phyloP scores from a whole-genome alignment of 2,888 invertebrate genomes.

The Cremastinae sp. region DNA sequence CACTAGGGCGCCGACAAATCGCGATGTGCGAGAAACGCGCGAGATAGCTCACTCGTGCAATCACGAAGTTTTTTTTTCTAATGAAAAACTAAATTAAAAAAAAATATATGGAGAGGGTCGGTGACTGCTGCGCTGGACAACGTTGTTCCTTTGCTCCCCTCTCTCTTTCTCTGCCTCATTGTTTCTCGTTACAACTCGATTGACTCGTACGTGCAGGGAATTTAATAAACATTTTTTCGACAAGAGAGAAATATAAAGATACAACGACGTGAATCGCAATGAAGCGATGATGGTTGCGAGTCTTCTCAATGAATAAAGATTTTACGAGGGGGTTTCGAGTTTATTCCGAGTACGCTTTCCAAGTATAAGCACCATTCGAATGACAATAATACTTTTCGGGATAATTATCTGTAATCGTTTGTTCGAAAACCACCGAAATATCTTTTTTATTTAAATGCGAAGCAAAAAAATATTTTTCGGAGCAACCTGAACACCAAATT shows the following conservation, averaged over 20 bases:
- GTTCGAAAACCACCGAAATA: not conserved
- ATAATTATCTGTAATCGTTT: not conserved
- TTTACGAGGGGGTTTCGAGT: conserved; percentile 4
- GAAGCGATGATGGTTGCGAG: conserved; percentile 44
- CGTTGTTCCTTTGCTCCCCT: conserved; percentile 11
- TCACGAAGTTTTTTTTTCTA: not conserved
- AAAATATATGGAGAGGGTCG: conserved; percentile 26
- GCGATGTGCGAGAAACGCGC: not conserved
- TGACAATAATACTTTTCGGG: not conserved
- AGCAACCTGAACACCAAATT: conserved; percentile 77
- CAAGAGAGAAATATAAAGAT: conserved; percentile 34
- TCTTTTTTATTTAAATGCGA: not conserved
- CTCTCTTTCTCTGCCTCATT: conserved; percentile 14
- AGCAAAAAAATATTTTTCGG: conserved; percentile 37
- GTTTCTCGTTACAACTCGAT: conserved; percentile 43
- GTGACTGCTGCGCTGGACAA: conserved; percentile 18
- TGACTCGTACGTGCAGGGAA: conserved; percentile 45
- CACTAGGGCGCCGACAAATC: conserved; percentile 4
- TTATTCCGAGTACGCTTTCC: not conserved
- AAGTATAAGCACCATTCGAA: not conserved
- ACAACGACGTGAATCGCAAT: conserved; percentile 30
- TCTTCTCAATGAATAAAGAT: conserved; percentile 61
- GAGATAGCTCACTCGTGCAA: conserved; percentile 7
- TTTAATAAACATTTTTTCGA: conserved; percentile 35
- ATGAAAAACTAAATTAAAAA: conserved; percentile 4